Conservation (phyloP, 2,797 vertebrate genomes). For the Malacoctenus gilli region DNA sequence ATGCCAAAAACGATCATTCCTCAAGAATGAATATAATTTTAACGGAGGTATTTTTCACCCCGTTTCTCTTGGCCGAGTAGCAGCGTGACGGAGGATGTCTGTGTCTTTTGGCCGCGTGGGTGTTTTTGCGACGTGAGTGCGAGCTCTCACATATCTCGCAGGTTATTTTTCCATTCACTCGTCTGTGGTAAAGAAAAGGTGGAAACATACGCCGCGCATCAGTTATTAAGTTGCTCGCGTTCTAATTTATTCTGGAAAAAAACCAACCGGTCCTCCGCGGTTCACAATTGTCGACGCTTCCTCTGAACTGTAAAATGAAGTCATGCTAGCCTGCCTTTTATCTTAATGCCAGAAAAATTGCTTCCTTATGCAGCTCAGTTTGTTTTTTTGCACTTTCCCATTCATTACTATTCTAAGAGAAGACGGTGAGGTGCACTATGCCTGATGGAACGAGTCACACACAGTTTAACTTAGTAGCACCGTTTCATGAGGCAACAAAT, state of each 20-base stretch:
- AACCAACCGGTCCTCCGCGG: not conserved
- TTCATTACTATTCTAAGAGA: conserved; percentile 23
- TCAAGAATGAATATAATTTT: conserved; percentile 56
- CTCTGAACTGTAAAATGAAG: conserved; percentile 35
- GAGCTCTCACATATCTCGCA: conserved; percentile 44
- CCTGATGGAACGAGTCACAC: conserved; percentile 4
- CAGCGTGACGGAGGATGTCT: conserved; percentile 49
- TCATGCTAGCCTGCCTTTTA: conserved; percentile 2
- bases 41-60: conserved; percentile 57
- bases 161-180: conserved; percentile 57
- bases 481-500: conserved; percentile 3
- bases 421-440: not conserved
- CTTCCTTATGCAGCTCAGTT: conserved; percentile 2
- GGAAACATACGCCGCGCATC: conserved; percentile 42
- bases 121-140: conserved; percentile 50
- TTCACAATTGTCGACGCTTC: conserved; percentile 20
- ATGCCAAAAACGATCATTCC: conserved; percentile 53
- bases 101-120: conserved; percentile 61
- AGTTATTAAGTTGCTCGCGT: conserved; percentile 23
- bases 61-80: conserved; percentile 57
- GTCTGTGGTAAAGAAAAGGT: conserved; percentile 46
- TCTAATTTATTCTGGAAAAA: conserved; percentile 30
- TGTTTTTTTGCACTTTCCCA: conserved; percentile 17
- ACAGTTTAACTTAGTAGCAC: conserved; percentile 14
- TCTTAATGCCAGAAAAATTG: conserved; percentile 15